Evolutionary conservation across 1,140 invertebrate species (phyloP).

Genomic region (Pantala flavescens): DNA sequence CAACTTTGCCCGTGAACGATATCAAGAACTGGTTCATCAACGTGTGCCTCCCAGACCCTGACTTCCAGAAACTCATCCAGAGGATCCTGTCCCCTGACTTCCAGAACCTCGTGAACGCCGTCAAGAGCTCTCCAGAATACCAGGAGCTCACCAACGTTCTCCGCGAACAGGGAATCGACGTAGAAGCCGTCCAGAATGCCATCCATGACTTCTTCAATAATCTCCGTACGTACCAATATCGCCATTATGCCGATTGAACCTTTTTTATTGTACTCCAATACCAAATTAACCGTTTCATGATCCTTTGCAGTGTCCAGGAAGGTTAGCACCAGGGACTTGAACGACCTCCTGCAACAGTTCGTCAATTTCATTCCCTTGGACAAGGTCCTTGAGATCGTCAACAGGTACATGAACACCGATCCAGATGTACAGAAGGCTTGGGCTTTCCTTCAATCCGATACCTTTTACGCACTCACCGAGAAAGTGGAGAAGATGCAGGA

Average conservation of each 20-base stretch:
- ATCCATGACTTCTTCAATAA: not conserved
- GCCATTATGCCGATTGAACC: too few species aligned
- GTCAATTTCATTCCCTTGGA: slow-evolving; percentile 17
- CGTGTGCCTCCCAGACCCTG: not conserved
- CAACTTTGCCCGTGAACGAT: not conserved
- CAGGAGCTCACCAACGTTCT: not conserved
- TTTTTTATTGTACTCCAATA: too few species aligned
- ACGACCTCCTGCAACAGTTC: too few species aligned
- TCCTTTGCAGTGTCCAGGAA: too few species aligned
- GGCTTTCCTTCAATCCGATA: slow-evolving; percentile 16
- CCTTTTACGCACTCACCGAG: slow-evolving; percentile 23
- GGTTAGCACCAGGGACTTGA: too few species aligned
- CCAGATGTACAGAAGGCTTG: slow-evolving; percentile 24
- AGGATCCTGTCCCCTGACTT: not conserved
- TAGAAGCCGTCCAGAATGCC: not conserved
- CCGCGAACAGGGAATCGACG: not conserved
- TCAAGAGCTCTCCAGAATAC: not conserved
- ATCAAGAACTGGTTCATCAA: not conserved
- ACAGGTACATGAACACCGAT: slow-evolving; percentile 25
- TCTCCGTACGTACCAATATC: too few species aligned
- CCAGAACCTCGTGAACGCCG: not conserved
- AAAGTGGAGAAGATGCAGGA: slow-evolving; percentile 22
- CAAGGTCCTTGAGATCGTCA: slow-evolving; percentile 21
- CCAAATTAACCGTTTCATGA: too few species aligned
- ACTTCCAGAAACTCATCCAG: not conserved